Conservation (phyloP, 2,113 vertebrate genomes). For the Meriones unguiculatus region DNA sequence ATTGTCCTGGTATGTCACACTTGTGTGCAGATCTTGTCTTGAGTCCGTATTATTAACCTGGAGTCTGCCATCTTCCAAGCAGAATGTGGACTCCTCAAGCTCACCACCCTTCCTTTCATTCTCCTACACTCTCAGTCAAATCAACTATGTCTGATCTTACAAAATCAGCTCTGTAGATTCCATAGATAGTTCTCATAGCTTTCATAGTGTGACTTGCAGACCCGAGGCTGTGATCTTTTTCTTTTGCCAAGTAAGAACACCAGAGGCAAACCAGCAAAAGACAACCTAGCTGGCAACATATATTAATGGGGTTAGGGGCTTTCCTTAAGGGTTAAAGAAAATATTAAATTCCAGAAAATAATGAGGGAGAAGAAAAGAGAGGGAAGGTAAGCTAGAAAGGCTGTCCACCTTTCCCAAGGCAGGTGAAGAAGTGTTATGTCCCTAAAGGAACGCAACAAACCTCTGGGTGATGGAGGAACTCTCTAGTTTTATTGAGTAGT, state of each 20-base stretch:
- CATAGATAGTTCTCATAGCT: background rate
- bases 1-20: rapidly evolving
- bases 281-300: background rate
- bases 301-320: rapidly evolving
- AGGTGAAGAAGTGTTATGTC: rapidly evolving
- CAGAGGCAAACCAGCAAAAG: background rate
- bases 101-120: background rate
- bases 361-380: background rate
- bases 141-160: background rate
- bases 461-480: no score
- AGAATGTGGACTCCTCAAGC: background rate
- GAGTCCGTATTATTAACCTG: rapidly evolving
- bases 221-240: background rate
- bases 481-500: background rate
- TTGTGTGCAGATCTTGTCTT: background rate
- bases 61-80: background rate
- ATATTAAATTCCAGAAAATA: background rate
- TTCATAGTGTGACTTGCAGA: constrained; percentile 44
- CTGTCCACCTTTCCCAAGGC: rapidly evolving
- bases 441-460: background rate
- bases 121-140: background rate
- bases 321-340: background rate
- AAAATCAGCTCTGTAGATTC: constrained; percentile 42
- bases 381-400: background rate
- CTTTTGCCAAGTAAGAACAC: background rate